Base-by-base conservation (phyloP, 1,140 invertebrate genomes). In the Drosophila baimaii region DNA sequence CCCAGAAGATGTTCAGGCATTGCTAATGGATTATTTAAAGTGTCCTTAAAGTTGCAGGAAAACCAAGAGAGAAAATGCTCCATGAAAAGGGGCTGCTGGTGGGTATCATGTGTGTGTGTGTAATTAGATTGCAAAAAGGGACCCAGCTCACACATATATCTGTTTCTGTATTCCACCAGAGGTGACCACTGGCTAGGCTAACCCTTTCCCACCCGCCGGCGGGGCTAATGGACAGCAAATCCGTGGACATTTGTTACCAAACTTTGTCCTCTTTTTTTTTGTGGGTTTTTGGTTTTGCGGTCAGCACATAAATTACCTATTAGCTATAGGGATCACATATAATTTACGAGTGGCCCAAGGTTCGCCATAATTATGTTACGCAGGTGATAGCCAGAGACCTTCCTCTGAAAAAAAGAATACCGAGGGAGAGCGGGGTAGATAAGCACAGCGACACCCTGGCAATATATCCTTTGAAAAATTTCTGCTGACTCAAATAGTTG, bases 21-120 rank as follows among this genome's bases (percentile, higher is more conserved):
- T 65, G 75, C 86, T 90, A 89, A 89, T 89, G 85, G 85, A 90
- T 90, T 85, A 90, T 81, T 89, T 89, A 89, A 90, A 86, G 83
- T 88, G 72, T 69, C 68, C 80, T 85, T 84, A 88, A 88, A 81
- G 61, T 61, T 71, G n/a, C 27, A 25, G 15, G 35, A 27, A 46
- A 41, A 55, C 23, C n/a, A n/a, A n/a, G 5, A 7, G 27, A 29
- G 27, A 7, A 46, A 41, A 56, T 23, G 27, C 8, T 5, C 3
- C 12, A 33, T 23, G 35, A 6, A 58, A 43, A 31, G 33, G 46
- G 23, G 13, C n/a, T n/a, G 29, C 27, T 31, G 23, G 12, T 8
- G 55, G 27, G 17, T 59, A 68, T 57, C 49, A 52, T 55, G 33
- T 52, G 58, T 64, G 35, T 47, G 27, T 47, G 55, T 33, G 65